A percentile compares a stretch with the other conserved stretches of the same genome.
Evolutionary conservation across 2,797 vertebrate genomes (phyloP).

Genomic region (Anguilla megastoma): DNA sequence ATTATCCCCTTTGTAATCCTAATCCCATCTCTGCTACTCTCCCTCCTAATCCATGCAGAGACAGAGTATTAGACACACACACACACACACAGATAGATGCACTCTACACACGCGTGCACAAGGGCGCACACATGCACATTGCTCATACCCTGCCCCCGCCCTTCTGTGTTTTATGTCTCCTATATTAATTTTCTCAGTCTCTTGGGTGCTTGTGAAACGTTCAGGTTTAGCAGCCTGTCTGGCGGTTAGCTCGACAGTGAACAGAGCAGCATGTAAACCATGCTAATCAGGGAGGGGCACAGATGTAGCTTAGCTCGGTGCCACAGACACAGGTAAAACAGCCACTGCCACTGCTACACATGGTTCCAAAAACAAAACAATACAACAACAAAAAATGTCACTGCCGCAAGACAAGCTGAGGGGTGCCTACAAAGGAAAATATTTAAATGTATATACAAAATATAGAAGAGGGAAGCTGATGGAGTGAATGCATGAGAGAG

Average conservation of each 20-base stretch:
- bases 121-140: background rate
- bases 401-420: background rate
- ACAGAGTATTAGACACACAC: constrained; percentile 19
- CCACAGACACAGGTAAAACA: background rate
- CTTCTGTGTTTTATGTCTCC: background rate
- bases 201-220: background rate
- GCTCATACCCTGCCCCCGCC: background rate
- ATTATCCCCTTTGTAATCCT: constrained; percentile 69
- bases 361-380: background rate
- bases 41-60: constrained; percentile 56
- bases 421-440: background rate
- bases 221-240: background rate
- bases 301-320: background rate
- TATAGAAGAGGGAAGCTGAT: background rate
- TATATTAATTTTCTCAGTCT: background rate
- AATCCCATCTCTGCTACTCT: constrained; percentile 63
- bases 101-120: constrained; percentile 18
- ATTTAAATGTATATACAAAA: background rate
- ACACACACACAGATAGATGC: constrained; percentile 20
- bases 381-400: background rate
- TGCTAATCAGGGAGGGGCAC: background rate
- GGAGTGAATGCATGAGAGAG: background rate
- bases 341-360: background rate
- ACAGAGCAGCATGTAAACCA: background rate
- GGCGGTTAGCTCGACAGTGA: background rate